Percentiles rank a stretch among this genome's conserved stretches.
These are phyloP conservation scores for Bradypus variegatus DNA, from an alignment of 2,797 vertebrate genomes.

Conservation along the genomic window DNA sequence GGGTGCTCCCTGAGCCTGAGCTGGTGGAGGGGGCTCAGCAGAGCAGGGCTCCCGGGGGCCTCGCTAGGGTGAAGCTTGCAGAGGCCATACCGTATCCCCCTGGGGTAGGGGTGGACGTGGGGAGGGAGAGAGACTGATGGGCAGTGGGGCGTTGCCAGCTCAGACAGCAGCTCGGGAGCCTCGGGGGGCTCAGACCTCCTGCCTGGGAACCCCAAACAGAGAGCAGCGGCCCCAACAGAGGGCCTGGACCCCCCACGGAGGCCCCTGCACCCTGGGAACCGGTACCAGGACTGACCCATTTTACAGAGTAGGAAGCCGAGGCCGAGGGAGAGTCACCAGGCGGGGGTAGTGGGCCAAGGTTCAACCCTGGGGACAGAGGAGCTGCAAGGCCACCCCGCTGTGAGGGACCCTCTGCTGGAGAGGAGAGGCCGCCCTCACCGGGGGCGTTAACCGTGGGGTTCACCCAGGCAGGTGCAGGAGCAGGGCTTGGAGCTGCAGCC, in stretches of 20 bases:
- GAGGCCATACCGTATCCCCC: fast-evolving
- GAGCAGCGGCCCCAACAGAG: not conserved
- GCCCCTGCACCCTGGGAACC: not conserved
- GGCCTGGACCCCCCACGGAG: not conserved
- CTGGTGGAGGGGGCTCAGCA: not conserved
- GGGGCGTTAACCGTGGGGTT: no score
- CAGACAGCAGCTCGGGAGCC: no score
- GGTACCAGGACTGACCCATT: not conserved
- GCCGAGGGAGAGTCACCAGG: not conserved
- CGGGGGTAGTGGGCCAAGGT: no score
- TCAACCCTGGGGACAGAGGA: no score
- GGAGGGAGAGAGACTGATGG: no score
- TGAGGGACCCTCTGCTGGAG: no score
- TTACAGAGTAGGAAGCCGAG: not conserved
- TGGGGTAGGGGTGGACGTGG: fast-evolving
- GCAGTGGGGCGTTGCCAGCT: no score
- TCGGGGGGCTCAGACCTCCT: not conserved
- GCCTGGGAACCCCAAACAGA: not conserved
- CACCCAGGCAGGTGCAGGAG: no score
- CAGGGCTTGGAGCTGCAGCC: no score
- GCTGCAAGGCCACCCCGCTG: no score
- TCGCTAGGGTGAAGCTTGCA: fast-evolving
- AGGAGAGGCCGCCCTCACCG: no score
- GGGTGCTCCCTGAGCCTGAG: no score
- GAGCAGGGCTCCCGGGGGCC: not conserved